Evolutionary conservation across 2,888 invertebrate species (phyloP), one percentile per base, ranked within the genome.

Genomic region (Gymnosoma rotundatum): DNA sequence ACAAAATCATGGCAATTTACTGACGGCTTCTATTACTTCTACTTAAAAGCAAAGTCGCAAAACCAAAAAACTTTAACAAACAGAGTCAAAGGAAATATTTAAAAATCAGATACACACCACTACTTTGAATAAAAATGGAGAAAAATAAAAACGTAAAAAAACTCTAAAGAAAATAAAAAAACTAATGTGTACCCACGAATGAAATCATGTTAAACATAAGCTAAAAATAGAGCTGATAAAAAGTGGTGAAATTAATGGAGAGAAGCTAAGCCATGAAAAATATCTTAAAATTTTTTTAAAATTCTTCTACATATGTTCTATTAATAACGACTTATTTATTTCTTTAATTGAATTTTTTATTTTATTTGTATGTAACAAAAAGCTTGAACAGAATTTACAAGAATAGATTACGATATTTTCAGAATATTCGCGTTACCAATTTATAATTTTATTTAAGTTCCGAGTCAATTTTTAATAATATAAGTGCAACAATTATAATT

Each of bases 1-100:
- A 76, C 76, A 80, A 80, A 83, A 83, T 83, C 83, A 83, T 83
- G 83, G 80, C 80, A 80, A 83, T 63, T 73, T 76, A 83, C 76
- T 80, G 83, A 80, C 80, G 83, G 54, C 45, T 61, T 58, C 48
- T 80, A 32, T 42, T 66, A 75, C 56, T 70, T 75, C 60, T 63
- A 61, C 52, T 63, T 38, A n/a, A 54, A 38, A 42, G 12, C 16
- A 20, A 50, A 32, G 32, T 32, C 32, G 6, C 32, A 58, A 16
- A 25, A 9, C 12, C n/a, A n/a, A n/a, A n/a, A 56, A 48, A 76
- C 75, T 76, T 21, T 38, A 76, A 67, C 76, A 67, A 50, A 25
- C 38, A 9, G 45, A 66, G 4, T 66, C 18, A 6, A 38, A 61
- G 21, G 10, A 21, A 58, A 66, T 60, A 32, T 21, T 12, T 56